These are phyloP conservation scores for Hoplostethus atlanticus DNA, from an alignment of 2,797 vertebrate genomes.

Conservation along the genomic window DNA sequence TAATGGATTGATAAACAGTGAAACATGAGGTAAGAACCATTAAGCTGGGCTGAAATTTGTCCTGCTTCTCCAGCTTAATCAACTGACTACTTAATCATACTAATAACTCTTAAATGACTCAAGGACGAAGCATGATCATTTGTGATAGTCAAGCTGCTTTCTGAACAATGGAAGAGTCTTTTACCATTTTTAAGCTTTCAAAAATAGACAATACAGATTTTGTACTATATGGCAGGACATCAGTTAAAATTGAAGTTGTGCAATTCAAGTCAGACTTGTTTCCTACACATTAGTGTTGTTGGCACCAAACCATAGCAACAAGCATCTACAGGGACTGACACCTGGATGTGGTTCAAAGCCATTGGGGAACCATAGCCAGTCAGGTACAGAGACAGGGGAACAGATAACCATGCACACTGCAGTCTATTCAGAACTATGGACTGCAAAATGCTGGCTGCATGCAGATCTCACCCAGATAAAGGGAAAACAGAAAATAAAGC, in stretches of 20 bases:
- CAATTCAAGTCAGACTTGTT: slow-evolving; percentile 26
- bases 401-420: slow-evolving; percentile 76
- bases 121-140: too few species aligned
- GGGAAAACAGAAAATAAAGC: slow-evolving; percentile 71
- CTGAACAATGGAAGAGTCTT: too few species aligned
- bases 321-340: slow-evolving; percentile 68
- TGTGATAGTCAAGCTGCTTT: too few species aligned
- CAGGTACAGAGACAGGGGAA: slow-evolving; percentile 70
- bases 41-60: too few species aligned
- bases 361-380: slow-evolving; percentile 58
- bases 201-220: too few species aligned
- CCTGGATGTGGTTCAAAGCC: slow-evolving; percentile 80
- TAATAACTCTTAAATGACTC: too few species aligned
- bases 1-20: too few species aligned
- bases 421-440: slow-evolving; percentile 82
- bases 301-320: slow-evolving; percentile 56
- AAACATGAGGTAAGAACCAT: too few species aligned
- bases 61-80: too few species aligned
- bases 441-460: slow-evolving; percentile 79
- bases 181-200: too few species aligned
- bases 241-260: not conserved
- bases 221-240: not conserved
- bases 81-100: too few species aligned
- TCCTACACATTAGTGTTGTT: slow-evolving; percentile 32
- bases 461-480: slow-evolving; percentile 78